Percentiles rank a stretch among this genome's conserved stretches.
These are phyloP conservation scores for Rostrhamus sociabilis DNA, from an alignment of 2,797 vertebrate species.

Conservation along the genomic window DNA sequence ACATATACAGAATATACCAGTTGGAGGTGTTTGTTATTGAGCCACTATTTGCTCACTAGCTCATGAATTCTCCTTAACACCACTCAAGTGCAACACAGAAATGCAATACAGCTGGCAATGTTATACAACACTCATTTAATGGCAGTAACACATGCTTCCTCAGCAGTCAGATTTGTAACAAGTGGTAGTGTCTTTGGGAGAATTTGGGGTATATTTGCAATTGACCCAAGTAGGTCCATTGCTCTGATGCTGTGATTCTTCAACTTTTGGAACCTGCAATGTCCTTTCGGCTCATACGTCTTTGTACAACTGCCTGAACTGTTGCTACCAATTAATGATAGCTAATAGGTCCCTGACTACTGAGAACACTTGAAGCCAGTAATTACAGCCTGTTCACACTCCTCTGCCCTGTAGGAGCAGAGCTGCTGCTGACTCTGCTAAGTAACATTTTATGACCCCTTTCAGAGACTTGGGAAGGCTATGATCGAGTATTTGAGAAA, in stretches of 20 bases:
- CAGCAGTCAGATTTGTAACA: background rate
- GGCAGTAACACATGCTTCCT: background rate
- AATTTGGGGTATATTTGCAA: background rate
- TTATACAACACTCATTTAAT: background rate
- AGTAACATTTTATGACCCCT: conserved; percentile 17
- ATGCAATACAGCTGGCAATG: background rate
- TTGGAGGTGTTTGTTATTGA: background rate
- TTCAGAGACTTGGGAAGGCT: background rate
- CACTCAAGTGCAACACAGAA: background rate
- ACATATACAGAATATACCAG: background rate
- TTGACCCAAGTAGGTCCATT: background rate
- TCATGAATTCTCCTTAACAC: background rate
- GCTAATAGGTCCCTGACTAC: conserved; percentile 27
- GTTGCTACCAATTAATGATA: conserved; percentile 13
- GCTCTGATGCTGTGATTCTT: background rate
- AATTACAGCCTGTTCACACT: conserved; percentile 35
- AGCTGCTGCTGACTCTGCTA: conserved; percentile 8
- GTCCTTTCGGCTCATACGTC: background rate
- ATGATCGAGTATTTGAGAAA: background rate
- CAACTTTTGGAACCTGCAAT: background rate
- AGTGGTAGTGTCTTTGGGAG: background rate
- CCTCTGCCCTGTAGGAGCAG: conserved; percentile 10
- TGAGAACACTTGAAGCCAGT: conserved; percentile 1
- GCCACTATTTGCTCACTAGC: background rate
- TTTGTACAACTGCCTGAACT: conserved; percentile 18